Evolutionary conservation across 1,140 invertebrate species (phyloP).

Genomic region (Lepidurus packardi): DNA sequence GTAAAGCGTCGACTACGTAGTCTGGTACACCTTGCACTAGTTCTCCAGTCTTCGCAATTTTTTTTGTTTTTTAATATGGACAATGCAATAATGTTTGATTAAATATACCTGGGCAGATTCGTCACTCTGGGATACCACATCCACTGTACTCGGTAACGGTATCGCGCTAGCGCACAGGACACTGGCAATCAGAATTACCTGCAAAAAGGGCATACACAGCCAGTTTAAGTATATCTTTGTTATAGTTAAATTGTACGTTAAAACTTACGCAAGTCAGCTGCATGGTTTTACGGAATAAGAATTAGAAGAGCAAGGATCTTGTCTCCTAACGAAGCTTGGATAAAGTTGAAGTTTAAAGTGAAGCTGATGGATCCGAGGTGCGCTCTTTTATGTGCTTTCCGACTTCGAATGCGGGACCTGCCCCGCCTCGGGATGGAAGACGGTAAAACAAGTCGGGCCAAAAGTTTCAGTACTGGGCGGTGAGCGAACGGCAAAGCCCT

Average conservation of each 20-base stretch:
- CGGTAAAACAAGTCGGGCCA: background rate
- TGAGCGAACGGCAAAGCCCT: background rate
- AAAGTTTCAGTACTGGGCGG: background rate
- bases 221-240: background rate
- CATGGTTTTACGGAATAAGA: background rate
- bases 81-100: background rate
- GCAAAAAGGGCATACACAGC: background rate
- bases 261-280: background rate
- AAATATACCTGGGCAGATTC: background rate
- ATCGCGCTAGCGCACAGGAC: background rate
- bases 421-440: conserved; percentile 16
- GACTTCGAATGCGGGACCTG: background rate
- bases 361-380: background rate
- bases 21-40: background rate
- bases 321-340: background rate
- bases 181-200: conserved; percentile 9
- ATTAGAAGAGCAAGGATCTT: background rate
- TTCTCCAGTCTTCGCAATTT: background rate
- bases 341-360: background rate
- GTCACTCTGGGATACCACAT: background rate
- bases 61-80: no score
- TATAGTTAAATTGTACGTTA: background rate
- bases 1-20: background rate
- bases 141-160: background rate
- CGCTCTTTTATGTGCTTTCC: conserved; percentile 15